Evolutionary conservation across 2,797 vertebrate species (phyloP).

Genomic region (Pempheris klunzingeri): DNA sequence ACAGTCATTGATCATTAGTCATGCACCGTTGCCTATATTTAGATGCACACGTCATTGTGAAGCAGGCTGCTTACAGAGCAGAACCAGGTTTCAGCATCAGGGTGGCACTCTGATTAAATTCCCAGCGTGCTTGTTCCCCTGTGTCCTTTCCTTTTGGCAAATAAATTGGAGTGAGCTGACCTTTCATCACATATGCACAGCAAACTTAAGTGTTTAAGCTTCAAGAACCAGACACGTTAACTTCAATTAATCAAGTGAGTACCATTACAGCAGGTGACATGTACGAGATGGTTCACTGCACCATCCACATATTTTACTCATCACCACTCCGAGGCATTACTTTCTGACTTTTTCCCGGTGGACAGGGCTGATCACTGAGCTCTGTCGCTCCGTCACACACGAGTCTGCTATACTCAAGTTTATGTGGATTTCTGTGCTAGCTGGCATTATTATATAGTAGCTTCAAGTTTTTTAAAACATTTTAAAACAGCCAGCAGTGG

Average conservation of each 20-base stretch:
- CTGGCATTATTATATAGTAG: not conserved
- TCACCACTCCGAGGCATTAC: constrained; percentile 38
- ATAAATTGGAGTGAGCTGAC: constrained; percentile 76
- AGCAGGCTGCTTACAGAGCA: constrained; percentile 49
- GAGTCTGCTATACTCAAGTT: constrained; percentile 18
- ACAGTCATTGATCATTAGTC: constrained; percentile 64
- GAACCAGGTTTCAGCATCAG: constrained; percentile 54
- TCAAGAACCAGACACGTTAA: constrained; percentile 67
- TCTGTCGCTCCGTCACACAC: constrained; percentile 24
- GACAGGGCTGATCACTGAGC: constrained; percentile 33
- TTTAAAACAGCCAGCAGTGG: not conserved
- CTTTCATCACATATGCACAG: constrained; percentile 70
- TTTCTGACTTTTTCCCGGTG: constrained; percentile 43
- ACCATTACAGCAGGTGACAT: constrained; percentile 60
- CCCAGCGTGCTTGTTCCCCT: constrained; percentile 49
- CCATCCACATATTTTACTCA: constrained; percentile 60
- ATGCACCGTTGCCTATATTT: constrained; percentile 27
- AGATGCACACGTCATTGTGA: constrained; percentile 31
- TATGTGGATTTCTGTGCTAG: not conserved
- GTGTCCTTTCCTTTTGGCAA: constrained; percentile 69
- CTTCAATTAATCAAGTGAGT: constrained; percentile 72
- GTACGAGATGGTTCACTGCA: constrained; percentile 56
- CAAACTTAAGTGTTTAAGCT: constrained; percentile 62
- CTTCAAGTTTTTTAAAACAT: too few relatives aligned
- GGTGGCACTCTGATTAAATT: constrained; percentile 66